Base-by-base conservation (phyloP, 2,888 invertebrate genomes). In the Melieria picta region DNA sequence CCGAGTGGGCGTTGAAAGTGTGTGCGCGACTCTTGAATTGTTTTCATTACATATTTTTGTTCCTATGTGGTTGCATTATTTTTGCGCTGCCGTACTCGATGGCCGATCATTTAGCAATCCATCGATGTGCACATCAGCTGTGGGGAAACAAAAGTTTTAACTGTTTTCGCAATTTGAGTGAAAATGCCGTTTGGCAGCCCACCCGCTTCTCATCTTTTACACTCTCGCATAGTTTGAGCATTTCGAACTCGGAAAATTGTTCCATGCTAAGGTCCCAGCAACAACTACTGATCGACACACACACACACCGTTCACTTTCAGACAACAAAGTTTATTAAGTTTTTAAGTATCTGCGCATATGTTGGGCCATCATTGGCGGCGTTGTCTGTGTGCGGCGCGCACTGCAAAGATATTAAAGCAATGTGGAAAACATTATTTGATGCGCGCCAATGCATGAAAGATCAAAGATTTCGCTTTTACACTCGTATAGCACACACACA, bases 401-500 rank as follows among this genome's bases (percentile, higher is more conserved):
- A n/a, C 6, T 52, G 5, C 13, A 5, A n/a, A 11, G 11, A n/a
- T n/a, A 52, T 52, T 52, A 7, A n/a, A 52, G 7, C 52, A 52
- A 52, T 52, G 52, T 52, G 52, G 52, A 7, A 52, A 52, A 52
- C 52, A 52, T 52, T 52, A 52, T 52, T 52, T 52, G 11, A 52
- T 52, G 52, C 11, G 52, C 52, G 52, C 11, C 30, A 30, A 30
- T 30, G 30, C 30, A 2, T 30, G 30, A 13, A 52, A 52, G 52
- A 52, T 52, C 52, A 52, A 52, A 52, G 52, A 52, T 52, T 5
- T 52, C 13, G 11, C 52, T 7, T 52, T 52, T 7, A 30, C 30
- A 30, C 30, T 30, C 30, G 3, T 30, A 30, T 2, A 30, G 30
- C 2, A 3, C 3, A 30, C 30, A 30, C 30, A 30, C 30, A 30